Evolutionary conservation across 1,140 invertebrate species (phyloP).

Genomic region (Brachionus angularis): DNA sequence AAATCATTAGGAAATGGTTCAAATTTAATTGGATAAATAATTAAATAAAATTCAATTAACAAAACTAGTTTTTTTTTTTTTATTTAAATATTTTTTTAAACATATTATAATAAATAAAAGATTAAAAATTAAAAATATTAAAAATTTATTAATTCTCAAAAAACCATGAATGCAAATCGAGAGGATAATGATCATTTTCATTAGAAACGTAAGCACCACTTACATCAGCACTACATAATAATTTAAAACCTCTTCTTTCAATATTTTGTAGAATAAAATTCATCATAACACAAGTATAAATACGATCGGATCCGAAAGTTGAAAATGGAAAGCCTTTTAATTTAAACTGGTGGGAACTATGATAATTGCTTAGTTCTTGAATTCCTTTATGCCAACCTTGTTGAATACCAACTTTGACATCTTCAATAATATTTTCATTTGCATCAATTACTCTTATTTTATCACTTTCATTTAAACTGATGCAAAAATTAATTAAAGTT

Average conservation of each 20-base stretch:
- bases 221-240: slow-evolving; percentile 25
- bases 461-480: slow-evolving; percentile 17
- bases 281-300: slow-evolving; percentile 16
- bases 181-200: not conserved
- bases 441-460: slow-evolving; percentile 1
- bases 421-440: not conserved
- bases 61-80: too few relatives aligned
- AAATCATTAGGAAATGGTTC: too few relatives aligned
- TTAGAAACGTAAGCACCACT: not conserved
- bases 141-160: slow-evolving; percentile 19
- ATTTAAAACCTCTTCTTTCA: not conserved
- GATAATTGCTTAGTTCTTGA: not conserved
- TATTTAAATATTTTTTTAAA: too few relatives aligned
- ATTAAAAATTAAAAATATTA: too few relatives aligned
- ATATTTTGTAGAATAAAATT: not conserved
- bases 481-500: not conserved
- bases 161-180: slow-evolving; percentile 17
- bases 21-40: too few relatives aligned
- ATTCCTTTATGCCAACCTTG: slow-evolving; percentile 8
- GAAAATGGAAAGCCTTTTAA: slow-evolving; percentile 15
- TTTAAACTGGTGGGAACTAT: not conserved
- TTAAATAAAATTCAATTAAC: too few relatives aligned
- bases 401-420: not conserved
- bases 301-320: not conserved
- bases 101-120: too few relatives aligned